Evolutionary conservation across 2,888 invertebrate species (phyloP), one percentile per base, ranked within the genome.

Genomic region (Drepanosiphum platanoidis): DNA sequence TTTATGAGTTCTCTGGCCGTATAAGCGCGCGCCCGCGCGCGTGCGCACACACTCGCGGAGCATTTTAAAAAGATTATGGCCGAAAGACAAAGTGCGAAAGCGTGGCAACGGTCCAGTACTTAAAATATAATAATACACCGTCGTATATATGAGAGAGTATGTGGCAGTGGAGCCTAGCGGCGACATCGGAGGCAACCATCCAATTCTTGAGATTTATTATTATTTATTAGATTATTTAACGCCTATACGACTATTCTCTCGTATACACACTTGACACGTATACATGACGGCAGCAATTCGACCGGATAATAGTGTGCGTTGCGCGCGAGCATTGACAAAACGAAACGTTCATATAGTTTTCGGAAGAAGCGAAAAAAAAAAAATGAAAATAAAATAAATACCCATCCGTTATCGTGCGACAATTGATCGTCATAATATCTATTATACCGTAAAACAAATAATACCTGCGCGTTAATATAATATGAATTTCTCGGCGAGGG

Each of bases 221-320:
- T 84, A 84, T 84, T 84, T 84, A 84, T 84, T 84, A 84, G 77
- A 84, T 84, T 84, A 68, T 84, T 84, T 77, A 77, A 84, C 84
- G 84, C 84, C 68, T 75, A 70, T 83, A 75, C 83, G 36, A 75
- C 66, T 30, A 75, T 66, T 75, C 30, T 77, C 58, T 84, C 68
- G 39, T 58, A 58, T 32, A 77, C 34, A 75, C 42, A 42, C 42
- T n/a, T 18, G n/a, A 39, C 61, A 46, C 27, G 34, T 42, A 46
- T 32, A 81, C 52, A 52, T 34, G 80, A 70, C 80, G 58, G 80
- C 11, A 71, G 30, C 80, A 82, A 82, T 82, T 72, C 81, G 72
- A 82, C 81, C 81, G 81, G 61, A 82, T 74, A 83, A 83, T 83
- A 71, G 70, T 58, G 71, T 70, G 58, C n/a, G 15, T 32, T 61